Evolutionary conservation across 2,113 vertebrate species (phyloP).

Genomic region (Formicarius rufipectus): DNA sequence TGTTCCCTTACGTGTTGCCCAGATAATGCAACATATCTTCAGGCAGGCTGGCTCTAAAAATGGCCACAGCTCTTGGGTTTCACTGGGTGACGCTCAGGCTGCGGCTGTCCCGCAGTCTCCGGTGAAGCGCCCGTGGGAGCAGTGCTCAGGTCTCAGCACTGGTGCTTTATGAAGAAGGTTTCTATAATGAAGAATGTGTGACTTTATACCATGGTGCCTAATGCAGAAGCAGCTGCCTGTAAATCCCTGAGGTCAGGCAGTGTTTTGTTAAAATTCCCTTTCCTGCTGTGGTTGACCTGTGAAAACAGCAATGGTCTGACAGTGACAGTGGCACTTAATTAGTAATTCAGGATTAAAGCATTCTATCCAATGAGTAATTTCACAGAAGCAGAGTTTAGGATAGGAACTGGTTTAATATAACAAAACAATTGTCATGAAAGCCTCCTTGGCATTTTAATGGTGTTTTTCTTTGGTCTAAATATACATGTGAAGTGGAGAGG

Average conservation of each 20-base stretch:
- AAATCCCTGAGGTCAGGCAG: not conserved
- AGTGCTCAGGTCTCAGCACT: not conserved
- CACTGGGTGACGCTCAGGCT: not conserved
- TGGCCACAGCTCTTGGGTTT: conserved; percentile 47
- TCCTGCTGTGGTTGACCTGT: not conserved
- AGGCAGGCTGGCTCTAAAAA: conserved; percentile 45
- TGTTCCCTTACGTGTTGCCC: conserved; percentile 45
- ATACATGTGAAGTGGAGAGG: not conserved
- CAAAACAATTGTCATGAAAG: conserved; percentile 18
- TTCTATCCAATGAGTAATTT: not conserved
- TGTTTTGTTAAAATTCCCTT: not conserved
- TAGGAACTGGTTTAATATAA: not conserved
- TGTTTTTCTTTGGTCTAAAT: conserved; percentile 28
- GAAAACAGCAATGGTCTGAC: not conserved
- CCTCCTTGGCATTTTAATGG: conserved; percentile 25
- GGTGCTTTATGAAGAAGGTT: not conserved
- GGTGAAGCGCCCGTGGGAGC: not conserved
- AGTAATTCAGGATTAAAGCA: not conserved
- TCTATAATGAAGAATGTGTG: not conserved
- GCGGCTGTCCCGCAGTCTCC: not conserved
- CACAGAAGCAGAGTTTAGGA: conserved; percentile 22
- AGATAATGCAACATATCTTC: conserved; percentile 31
- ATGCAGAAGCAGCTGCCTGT: not conserved
- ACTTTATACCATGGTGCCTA: not conserved
- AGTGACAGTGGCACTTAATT: not conserved